A percentile compares a stretch with the other conserved stretches of the same genome.
These are phyloP conservation scores for Halcyon smyrnensis DNA, from an alignment of 2,797 vertebrate genomes.

Conservation along the genomic window DNA sequence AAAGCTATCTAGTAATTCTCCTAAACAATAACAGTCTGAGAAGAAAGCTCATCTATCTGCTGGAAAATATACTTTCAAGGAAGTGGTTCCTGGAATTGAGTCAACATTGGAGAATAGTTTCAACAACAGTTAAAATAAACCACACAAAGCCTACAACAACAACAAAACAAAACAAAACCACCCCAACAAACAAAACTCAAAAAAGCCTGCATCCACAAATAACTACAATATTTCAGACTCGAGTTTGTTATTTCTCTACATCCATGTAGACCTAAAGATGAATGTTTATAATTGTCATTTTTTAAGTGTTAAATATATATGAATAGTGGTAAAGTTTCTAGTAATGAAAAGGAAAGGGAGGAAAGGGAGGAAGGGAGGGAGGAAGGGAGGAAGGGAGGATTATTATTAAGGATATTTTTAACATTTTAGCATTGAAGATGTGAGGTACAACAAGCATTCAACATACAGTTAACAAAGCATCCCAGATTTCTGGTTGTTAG, in stretches of 20 bases:
- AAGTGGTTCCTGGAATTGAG: not conserved
- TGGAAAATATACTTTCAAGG: not conserved
- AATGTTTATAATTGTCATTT: not conserved
- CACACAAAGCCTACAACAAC: not conserved
- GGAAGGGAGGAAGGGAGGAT: accelerated
- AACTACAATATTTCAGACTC: not conserved
- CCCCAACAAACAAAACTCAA: too few species aligned
- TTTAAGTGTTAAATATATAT: not conserved
- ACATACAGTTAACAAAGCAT: not conserved
- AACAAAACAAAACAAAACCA: not conserved
- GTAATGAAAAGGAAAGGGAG: not conserved
- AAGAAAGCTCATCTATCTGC: not conserved
- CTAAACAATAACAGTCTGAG: not conserved
- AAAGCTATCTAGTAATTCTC: not conserved
- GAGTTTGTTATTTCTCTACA: not conserved
- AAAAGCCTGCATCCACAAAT: not conserved
- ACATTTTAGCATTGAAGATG: not conserved
- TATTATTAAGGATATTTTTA: not conserved
- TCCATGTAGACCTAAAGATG: not conserved
- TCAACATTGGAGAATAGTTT: not conserved
- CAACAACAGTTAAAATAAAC: not conserved
- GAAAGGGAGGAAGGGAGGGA: too few species aligned
- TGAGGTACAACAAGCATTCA: not conserved
- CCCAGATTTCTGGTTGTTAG: not conserved
- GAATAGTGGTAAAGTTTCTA: not conserved